Percentiles rank a stretch among this genome's conserved stretches.
These are phyloP conservation scores for Falco columbarius DNA, from an alignment of 2,797 vertebrate species.

Conservation along the genomic window DNA sequence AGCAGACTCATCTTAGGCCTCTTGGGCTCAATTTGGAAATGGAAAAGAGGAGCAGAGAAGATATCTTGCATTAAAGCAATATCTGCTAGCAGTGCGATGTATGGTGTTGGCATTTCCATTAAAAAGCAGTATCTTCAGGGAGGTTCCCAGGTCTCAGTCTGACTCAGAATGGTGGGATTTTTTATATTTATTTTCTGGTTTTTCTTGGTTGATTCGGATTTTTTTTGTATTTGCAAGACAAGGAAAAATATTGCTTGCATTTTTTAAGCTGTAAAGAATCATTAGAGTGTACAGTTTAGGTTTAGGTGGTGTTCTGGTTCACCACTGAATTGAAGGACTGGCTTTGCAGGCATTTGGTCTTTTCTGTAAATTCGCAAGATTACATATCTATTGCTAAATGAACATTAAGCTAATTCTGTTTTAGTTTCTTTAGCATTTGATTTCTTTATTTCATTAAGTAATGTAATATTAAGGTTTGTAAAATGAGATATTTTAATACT, in stretches of 20 bases:
- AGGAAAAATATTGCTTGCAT: neutral
- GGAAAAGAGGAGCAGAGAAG: conserved; percentile 68
- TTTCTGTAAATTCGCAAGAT: neutral
- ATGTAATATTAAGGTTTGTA: neutral
- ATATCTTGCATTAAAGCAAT: conserved; percentile 70
- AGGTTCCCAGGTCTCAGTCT: neutral
- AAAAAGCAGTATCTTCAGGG: conserved; percentile 7
- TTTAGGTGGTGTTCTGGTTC: neutral
- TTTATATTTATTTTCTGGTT: neutral
- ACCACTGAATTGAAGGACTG: neutral
- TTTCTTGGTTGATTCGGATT: neutral
- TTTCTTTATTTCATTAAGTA: neutral
- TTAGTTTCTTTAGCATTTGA: neutral
- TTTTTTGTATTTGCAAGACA: neutral
- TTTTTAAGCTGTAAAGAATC: neutral
- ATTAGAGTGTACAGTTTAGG: neutral
- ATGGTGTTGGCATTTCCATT: conserved; percentile 33
- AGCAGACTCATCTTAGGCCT: conserved; percentile 73
- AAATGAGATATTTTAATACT: neutral
- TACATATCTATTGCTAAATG: neutral
- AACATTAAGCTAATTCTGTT: neutral
- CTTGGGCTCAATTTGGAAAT: conserved; percentile 81
- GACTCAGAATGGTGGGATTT: neutral
- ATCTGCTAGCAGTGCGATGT: conserved; percentile 15
- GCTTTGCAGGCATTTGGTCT: neutral